Evolutionary conservation across 2,113 vertebrate genomes (phyloP).

Genomic region (Pelusios castaneus): DNA sequence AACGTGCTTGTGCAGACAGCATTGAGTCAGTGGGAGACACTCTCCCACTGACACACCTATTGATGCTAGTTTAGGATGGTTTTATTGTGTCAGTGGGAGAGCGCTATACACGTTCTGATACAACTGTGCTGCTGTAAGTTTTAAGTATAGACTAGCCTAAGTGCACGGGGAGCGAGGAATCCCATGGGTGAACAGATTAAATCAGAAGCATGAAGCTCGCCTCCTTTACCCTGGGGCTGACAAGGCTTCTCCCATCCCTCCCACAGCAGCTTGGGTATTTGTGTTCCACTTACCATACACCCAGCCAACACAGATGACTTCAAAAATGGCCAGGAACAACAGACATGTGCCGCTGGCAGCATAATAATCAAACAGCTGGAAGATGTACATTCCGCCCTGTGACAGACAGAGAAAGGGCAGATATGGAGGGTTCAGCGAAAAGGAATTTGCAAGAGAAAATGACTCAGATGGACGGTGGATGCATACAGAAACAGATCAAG

Average conservation of each 20-base stretch:
- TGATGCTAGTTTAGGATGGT: too few species aligned
- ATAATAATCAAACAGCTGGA: constrained; percentile 96
- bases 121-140: too few species aligned
- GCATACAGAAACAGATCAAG: too few species aligned
- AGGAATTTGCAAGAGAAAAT: neutral
- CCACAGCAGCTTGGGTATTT: neutral
- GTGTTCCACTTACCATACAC: constrained; percentile 88
- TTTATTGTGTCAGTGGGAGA: too few species aligned
- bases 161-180: neutral
- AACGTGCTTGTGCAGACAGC: too few species aligned
- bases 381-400: constrained; percentile 95
- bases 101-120: too few species aligned
- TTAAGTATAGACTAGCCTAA: neutral
- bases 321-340: constrained; percentile 89
- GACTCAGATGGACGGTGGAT: too few species aligned
- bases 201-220: neutral
- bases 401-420: neutral
- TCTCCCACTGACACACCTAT: too few species aligned
- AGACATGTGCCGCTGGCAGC: constrained; percentile 91
- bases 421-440: neutral
- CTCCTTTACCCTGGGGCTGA: neutral
- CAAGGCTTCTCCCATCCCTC: neutral
- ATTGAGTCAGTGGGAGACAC: too few species aligned
- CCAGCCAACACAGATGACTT: constrained; percentile 90
- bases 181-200: neutral